phyloP scores from a whole-genome alignment of 2,797 vertebrate species.

The Ataeniobius toweri region DNA sequence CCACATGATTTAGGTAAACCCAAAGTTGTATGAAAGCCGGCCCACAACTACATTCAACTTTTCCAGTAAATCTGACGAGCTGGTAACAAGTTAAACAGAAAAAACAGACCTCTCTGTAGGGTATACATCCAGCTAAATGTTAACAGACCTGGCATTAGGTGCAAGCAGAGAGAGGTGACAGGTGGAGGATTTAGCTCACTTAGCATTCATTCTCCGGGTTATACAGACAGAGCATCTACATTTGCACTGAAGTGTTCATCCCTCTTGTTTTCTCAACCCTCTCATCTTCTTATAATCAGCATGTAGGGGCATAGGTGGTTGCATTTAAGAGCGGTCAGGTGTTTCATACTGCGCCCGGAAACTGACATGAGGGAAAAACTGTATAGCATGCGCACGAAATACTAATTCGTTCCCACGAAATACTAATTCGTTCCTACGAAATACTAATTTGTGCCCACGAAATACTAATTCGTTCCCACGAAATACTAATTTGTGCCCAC shows the following conservation, averaged over 20 bases:
- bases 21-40: not conserved
- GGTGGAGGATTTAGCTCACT: not conserved
- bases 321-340: too few species aligned
- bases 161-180: not conserved
- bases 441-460: too few species aligned
- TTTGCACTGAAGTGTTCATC: not conserved
- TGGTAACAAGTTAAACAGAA: not conserved
- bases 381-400: too few species aligned
- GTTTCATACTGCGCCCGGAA: too few species aligned
- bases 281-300: not conserved
- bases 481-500: too few species aligned
- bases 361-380: too few species aligned
- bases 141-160: not conserved
- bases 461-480: too few species aligned
- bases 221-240: not conserved
- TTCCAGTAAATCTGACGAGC: not conserved
- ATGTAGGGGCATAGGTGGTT: not conserved
- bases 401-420: too few species aligned
- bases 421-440: too few species aligned
- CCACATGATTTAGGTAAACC: not conserved
- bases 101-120: not conserved
- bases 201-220: not conserved
- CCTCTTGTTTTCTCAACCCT: not conserved
- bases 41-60: not conserved
- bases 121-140: not conserved